These are phyloP conservation scores for Scelioninae gen. 2 DNA, from an alignment of 2,888 invertebrate species.

Conservation along the genomic window DNA sequence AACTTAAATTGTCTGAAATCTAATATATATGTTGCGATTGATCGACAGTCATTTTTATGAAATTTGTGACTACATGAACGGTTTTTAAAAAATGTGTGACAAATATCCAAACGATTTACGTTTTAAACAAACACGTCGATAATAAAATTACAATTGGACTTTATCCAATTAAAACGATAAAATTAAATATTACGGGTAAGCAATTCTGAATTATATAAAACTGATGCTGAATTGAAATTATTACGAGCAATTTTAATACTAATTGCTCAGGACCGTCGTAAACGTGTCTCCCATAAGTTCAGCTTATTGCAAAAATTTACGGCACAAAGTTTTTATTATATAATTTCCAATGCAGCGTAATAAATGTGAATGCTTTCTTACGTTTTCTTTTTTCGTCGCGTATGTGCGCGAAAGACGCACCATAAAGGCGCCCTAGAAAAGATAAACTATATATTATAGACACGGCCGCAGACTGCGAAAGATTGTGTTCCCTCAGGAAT, in stretches of 20 bases:
- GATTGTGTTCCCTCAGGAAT: slow-evolving; percentile 55
- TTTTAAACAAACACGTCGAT: too few relatives aligned
- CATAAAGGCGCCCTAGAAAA: slow-evolving; percentile 49
- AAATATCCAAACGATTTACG: too few relatives aligned
- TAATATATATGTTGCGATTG: too few relatives aligned
- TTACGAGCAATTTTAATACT: slow-evolving; percentile 25
- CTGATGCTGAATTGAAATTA: slow-evolving; percentile 1
- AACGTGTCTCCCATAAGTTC: slow-evolving; percentile 22
- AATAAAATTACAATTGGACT: too few relatives aligned
- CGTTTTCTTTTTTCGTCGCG: slow-evolving; percentile 32
- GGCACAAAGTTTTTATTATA: slow-evolving; percentile 53
- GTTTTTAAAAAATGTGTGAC: too few relatives aligned
- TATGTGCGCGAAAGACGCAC: slow-evolving; percentile 46
- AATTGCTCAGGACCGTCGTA: slow-evolving; percentile 18
- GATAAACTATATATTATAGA: slow-evolving; percentile 42
- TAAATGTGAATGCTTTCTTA: slow-evolving; percentile 56
- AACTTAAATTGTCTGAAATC: too few relatives aligned
- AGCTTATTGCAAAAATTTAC: slow-evolving; percentile 53
- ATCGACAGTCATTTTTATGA: too few relatives aligned
- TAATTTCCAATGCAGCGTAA: slow-evolving; percentile 55
- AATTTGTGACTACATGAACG: too few relatives aligned
- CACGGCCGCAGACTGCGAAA: slow-evolving; percentile 32
- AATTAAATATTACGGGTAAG: too few relatives aligned
- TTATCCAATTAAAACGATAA: too few relatives aligned
- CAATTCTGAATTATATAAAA: too few relatives aligned